Conservation (phyloP, 2,888 invertebrate species). For the Synanthedon andrenaeformis region DNA sequence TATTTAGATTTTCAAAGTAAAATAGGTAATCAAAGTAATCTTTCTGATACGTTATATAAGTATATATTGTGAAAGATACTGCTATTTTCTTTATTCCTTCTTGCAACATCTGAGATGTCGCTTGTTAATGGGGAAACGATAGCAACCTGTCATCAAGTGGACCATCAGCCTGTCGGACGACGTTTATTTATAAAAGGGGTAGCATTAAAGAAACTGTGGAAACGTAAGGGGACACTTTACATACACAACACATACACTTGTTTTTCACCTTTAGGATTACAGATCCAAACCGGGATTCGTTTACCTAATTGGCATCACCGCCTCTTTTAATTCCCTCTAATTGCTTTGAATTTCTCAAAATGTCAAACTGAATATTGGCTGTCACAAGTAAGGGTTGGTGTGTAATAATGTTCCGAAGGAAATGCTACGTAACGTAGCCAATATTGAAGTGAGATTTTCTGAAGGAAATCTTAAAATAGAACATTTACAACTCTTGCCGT, state of each 20-base stretch:
- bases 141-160: not conserved
- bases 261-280: no score
- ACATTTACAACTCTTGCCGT: not conserved
- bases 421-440: not conserved
- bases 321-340: not conserved
- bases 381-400: not conserved
- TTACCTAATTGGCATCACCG: no score
- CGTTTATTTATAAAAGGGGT: not conserved
- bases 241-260: no score
- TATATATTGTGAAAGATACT: no score
- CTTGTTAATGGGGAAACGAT: no score
- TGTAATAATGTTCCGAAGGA: not conserved
- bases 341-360: not conserved
- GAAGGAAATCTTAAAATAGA: not conserved
- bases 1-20: not conserved
- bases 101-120: no score
- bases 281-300: no score
- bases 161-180: not conserved
- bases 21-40: no score
- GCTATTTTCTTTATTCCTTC: no score
- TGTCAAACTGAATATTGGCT: not conserved
- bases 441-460: not conserved
- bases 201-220: not conserved
- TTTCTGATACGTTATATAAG: no score
- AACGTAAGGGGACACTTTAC: no score